Conservation (phyloP, 1,140 invertebrate genomes). For the Choristoneura fumiferana region DNA sequence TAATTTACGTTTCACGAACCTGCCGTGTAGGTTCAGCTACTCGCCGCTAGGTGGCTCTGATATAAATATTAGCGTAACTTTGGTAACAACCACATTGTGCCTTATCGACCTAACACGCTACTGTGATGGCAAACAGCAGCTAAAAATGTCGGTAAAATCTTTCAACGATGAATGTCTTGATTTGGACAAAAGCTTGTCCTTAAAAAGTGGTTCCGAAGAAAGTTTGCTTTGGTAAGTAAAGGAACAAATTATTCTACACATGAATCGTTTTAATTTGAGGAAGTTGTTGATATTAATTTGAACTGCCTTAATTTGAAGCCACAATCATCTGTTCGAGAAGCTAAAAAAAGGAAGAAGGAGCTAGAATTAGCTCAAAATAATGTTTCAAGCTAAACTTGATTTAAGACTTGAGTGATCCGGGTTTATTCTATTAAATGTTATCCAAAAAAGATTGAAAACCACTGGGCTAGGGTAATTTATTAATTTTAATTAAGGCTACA, state of each 20-base stretch:
- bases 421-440: too few species aligned
- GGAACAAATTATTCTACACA: not conserved
- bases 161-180: conserved; percentile 62
- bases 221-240: conserved; percentile 46
- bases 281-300: not conserved
- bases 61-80: not conserved
- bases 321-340: not conserved
- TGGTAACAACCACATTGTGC: not conserved
- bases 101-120: not conserved
- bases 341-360: too few species aligned
- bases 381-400: conserved; percentile 10
- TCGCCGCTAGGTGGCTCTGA: conserved; percentile 21
- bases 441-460: too few species aligned
- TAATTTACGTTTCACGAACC: too few species aligned
- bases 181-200: conserved; percentile 59
- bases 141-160: conserved; percentile 63
- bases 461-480: too few species aligned
- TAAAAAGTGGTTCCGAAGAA: conserved; percentile 56
- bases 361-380: too few species aligned
- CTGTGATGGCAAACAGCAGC: conserved; percentile 26
- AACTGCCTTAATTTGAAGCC: not conserved
- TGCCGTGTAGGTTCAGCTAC: not conserved
- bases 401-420: too few species aligned
- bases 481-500: too few species aligned
- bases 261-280: not conserved